phyloP scores from a whole-genome alignment of 2,888 invertebrate genomes.

The Lissonota sp. region DNA sequence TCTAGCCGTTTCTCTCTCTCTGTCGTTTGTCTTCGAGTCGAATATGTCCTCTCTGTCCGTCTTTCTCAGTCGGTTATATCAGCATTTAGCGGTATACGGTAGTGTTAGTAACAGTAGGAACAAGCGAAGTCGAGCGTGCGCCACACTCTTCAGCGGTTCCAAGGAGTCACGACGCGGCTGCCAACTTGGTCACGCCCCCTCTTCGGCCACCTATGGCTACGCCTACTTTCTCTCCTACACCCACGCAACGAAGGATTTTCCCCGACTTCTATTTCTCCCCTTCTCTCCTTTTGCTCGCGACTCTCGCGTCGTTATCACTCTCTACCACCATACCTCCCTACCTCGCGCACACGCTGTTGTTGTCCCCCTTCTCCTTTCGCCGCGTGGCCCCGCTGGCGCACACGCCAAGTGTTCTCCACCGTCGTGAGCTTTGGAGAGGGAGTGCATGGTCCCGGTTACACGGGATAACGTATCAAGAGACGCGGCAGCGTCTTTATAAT shows the following conservation, averaged over 20 bases:
- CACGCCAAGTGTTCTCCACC: constrained; percentile 4
- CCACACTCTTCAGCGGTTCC: constrained; percentile 61
- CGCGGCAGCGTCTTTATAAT: too few species aligned
- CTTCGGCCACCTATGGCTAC: constrained; percentile 72
- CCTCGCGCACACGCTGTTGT: constrained; percentile 48
- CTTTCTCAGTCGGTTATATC: constrained; percentile 27
- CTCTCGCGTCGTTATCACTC: constrained; percentile 13
- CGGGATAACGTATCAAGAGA: constrained; percentile 2
- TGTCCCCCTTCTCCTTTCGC: constrained; percentile 62
- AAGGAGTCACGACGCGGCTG: constrained; percentile 55
- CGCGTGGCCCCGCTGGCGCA: constrained; percentile 49
- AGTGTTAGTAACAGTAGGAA: constrained; percentile 37
- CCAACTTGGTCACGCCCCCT: constrained; percentile 77
- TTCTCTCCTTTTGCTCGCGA: constrained; percentile 7
- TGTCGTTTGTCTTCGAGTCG: constrained; percentile 16
- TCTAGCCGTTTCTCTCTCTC: constrained; percentile 31
- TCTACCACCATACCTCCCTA: constrained; percentile 56
- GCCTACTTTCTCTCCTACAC: constrained; percentile 78
- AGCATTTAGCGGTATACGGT: constrained; percentile 20
- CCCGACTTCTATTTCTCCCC: constrained; percentile 35
- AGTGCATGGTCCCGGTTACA: constrained; percentile 24
- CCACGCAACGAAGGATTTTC: constrained; percentile 71
- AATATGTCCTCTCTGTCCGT: constrained; percentile 8
- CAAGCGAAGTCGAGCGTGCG: constrained; percentile 58
- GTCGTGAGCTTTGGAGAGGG: background rate